Evolutionary conservation across 2,797 vertebrate species (phyloP), one percentile per base, ranked within the genome.

Genomic region (Phyllotis vaccarum): DNA sequence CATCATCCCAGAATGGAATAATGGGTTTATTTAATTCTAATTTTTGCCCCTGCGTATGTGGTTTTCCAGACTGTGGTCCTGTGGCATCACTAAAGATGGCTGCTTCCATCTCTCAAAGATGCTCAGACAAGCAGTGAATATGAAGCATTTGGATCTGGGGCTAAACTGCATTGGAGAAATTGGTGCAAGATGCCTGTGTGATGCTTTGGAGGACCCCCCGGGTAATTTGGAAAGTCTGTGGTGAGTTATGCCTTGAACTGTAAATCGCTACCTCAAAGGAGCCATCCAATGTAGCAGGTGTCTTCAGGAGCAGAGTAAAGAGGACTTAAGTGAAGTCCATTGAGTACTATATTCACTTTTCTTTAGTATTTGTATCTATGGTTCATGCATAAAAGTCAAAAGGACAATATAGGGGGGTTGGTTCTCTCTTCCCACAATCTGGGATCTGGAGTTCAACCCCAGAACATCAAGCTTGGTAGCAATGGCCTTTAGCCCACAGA

Each of bases 81-180:
- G 92, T 40, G 37, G 5, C 43, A 31, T 96, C 16, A 58, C 83
- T 2, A 40, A 34, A 0, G 2, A 52, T 0, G 92, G 95, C 56
- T 96, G 97, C 40, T 2, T 0, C 5, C 1, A 60, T 17, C 90
- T 96, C 49, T 68, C 95, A 2, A 49, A 9, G 7, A 37, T 95
- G 9, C 83, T 97, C 10, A 64, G 34, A 0, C 75, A 70, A 13
- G 79, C 58, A 8, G n/a, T 56, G 4, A 87, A 22, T 21, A 94
- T 97, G 0, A 58, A n/a, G 0, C 79, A 66, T 52, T 19, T 97
- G 94, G 94, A 97, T 46, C 90, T 97, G 70, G 92, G 94, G 3
- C 83, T 62, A 89, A 97, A 97, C 62, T 60, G 43, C 54, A 10
- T 97, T 0, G 90, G 94, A 31, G 0, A 29, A 1, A 0, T 1